Percentiles rank a stretch among this genome's conserved stretches.
Evolutionary conservation across 2,888 invertebrate species (phyloP).

Genomic region (Protula sp.): DNA sequence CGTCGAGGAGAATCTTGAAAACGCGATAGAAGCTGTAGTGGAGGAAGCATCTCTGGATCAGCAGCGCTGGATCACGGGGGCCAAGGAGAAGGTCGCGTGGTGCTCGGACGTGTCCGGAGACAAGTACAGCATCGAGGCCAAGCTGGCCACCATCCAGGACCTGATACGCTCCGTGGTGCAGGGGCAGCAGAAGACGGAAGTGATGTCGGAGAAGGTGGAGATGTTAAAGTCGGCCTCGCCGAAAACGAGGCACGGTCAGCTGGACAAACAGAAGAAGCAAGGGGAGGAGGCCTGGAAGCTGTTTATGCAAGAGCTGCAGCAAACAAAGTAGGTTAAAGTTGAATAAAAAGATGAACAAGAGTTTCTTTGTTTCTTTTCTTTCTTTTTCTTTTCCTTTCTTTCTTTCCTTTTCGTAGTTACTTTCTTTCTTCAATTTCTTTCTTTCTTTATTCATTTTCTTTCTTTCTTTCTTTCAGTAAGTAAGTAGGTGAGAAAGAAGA

Average conservation of each 20-base stretch:
- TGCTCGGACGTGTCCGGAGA: constrained; percentile 73
- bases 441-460: too few species aligned
- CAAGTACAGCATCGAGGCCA: constrained; percentile 85
- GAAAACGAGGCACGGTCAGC: constrained; percentile 30
- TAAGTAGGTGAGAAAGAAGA: too few species aligned
- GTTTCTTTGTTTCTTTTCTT: too few species aligned
- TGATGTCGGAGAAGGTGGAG: constrained; percentile 69
- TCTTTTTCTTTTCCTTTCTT: too few species aligned
- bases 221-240: constrained; percentile 36
- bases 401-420: too few species aligned
- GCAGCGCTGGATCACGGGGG: constrained; percentile 72
- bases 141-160: constrained; percentile 63
- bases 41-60: constrained; percentile 77
- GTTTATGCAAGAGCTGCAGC: constrained; percentile 64
- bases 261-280: constrained; percentile 33
- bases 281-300: constrained; percentile 67
- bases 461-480: too few species aligned
- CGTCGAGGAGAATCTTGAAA: constrained; percentile 53
- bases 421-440: too few species aligned
- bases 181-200: constrained; percentile 61
- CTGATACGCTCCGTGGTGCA: constrained; percentile 63
- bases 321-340: constrained; percentile 58
- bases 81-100: constrained; percentile 85
- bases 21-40: constrained; percentile 63
- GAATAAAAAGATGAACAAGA: too few species aligned